Evolutionary conservation across 2,797 vertebrate species (phyloP), one percentile per base, ranked within the genome.

Genomic region (Capromys pilorides): DNA sequence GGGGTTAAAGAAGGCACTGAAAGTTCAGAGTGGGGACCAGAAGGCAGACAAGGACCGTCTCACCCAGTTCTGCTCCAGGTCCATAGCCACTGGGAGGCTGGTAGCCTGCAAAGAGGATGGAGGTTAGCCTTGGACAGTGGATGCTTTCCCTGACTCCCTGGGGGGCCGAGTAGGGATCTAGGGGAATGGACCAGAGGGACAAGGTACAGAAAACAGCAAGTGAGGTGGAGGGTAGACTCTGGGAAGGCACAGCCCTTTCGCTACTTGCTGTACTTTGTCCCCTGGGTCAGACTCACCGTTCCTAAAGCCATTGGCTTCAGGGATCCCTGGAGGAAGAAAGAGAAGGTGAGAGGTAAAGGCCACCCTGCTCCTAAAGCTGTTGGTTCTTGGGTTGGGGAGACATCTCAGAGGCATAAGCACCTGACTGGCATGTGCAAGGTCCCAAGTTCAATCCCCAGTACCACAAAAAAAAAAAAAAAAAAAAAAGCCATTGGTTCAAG

Each of bases 281-380:
- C 51, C 51, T 26, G n/a, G 10, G 66, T 49, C 79, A 4, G 66
- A 92, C 95, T 96, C 84, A 96, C 95, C 86, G 0, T 94, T 94
- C 69, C 71, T 91, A 75, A 95, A 95, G 73, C 88, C 59, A 24
- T 1, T 41, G 33, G 64, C 73, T 75, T 45, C 71, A 0, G 86
- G 93, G 88, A 97, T 82, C 11, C 71, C 96, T 96, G 93, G n/a
- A 88, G 83, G n/a, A 67, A 7, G 31, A 81, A 41, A 87, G 33
- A 61, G 16, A 45, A 79, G 4, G 31, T 94, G 41, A 83, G 77
- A 49, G 54, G 19, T 24, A 26, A 45, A 0, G 22, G 33, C 24
- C 8, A 8, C 49, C 73, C 69, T n/a, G 6, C 66, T 69, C 66
- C 66, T 21, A 19, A 69, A 21, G 31, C 33, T 2, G 5, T 69